Percentiles rank a stretch among this genome's conserved stretches.
phyloP scores from a whole-genome alignment of 1,140 invertebrate species.

The Littorina saxatilis region DNA sequence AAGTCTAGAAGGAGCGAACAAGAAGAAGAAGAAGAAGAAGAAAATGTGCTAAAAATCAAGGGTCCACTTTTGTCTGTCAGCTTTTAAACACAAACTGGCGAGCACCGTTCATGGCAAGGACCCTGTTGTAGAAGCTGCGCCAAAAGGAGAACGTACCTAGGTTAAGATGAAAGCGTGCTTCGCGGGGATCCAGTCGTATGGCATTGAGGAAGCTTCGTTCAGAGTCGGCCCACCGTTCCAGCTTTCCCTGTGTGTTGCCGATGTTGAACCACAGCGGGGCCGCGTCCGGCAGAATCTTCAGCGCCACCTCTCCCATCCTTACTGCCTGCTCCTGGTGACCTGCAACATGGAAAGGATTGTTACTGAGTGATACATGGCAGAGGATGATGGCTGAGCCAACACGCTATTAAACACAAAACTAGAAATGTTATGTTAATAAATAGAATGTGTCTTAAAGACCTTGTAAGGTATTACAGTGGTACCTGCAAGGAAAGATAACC shows the following conservation, averaged over 20 bases:
- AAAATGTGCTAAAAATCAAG: too few species aligned
- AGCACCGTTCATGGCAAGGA: too few species aligned
- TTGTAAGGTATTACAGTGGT: too few species aligned
- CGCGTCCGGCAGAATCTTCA: constrained; percentile 83
- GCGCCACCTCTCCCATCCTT: constrained; percentile 82
- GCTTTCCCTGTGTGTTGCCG: constrained; percentile 92
- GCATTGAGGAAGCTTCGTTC: constrained; percentile 88
- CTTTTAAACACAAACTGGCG: too few species aligned
- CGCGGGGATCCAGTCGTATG: constrained; percentile 82
- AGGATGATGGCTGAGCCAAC: too few species aligned
- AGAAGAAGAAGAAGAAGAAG: too few species aligned
- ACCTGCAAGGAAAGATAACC: too few species aligned
- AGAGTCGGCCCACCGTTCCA: constrained; percentile 84
- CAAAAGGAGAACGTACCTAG: constrained; percentile 85
- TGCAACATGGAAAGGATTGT: constrained; percentile 61
- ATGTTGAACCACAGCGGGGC: constrained; percentile 86
- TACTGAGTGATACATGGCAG: too few species aligned
- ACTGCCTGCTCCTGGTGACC: constrained; percentile 83
- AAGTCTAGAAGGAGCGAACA: too few species aligned
- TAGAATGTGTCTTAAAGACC: too few species aligned
- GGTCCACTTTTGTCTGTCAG: too few species aligned
- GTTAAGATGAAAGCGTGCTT: constrained; percentile 88
- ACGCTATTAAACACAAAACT: not conserved
- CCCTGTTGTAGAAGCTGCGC: too few species aligned
- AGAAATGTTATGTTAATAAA: not conserved